Percentiles rank a stretch among this genome's conserved stretches.
Conservation (phyloP, 2,113 vertebrate species). For the Paraplagusia blochii region DNA sequence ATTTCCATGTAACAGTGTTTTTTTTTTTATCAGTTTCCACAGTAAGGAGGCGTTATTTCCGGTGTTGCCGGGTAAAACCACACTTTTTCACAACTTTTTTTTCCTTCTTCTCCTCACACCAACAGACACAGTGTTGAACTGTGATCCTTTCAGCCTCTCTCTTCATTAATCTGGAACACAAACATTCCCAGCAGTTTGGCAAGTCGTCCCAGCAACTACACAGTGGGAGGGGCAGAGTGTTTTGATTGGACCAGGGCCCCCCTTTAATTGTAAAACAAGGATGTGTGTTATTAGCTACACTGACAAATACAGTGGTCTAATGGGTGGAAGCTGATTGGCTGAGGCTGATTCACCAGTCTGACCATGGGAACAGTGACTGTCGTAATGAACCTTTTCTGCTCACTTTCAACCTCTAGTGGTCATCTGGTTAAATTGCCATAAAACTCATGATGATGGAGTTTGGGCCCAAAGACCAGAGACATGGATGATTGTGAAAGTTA, state of each 20-base stretch:
- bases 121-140: conserved; percentile 31
- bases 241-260: conserved; percentile 22
- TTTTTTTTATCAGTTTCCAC: no score
- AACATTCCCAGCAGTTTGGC: conserved; percentile 50
- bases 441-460: no score
- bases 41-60: background rate
- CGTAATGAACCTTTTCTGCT: no score
- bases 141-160: conserved; percentile 30
- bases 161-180: conserved; percentile 55
- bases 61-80: conserved; percentile 6
- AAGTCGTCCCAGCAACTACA: conserved; percentile 34
- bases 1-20: no score
- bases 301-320: no score
- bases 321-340: background rate
- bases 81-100: conserved; percentile 11
- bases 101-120: conserved; percentile 16
- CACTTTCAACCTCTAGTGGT: no score
- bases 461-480: no score
- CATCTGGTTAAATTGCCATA: no score
- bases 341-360: background rate
- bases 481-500: no score
- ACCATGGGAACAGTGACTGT: no score
- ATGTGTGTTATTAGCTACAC: background rate
- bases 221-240: background rate
- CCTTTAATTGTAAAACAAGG: background rate